Evolutionary conservation across 2,113 vertebrate species (phyloP), one percentile per base, ranked within the genome.

Genomic region (Glaucomys volans): DNA sequence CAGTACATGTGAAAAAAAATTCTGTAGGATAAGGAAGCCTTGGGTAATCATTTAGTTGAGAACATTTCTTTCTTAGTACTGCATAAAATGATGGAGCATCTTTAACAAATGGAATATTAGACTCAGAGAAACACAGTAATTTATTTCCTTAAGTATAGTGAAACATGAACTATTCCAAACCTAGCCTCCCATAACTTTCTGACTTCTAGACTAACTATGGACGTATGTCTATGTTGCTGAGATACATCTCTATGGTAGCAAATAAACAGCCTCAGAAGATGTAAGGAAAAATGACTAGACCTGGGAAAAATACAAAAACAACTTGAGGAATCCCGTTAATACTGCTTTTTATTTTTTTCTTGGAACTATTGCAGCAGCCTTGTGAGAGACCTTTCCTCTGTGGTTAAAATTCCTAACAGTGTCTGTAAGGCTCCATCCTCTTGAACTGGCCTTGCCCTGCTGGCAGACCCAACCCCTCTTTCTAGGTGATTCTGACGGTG

Each of bases 111-210:
- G 35, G 18, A 44, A 90, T 62, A 62, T 76, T 32, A 71, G 30
- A 83, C 32, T 74, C 62, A 95, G 80, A 37, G 22, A 76, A 72
- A 59, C 90, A 26, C 2, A 81, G 30, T 72, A 86, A 87, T 71
- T 90, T 84, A 85, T 92, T 96, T 42, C 54, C 59, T 96, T 32
- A 76, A 66, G 67, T 76, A 69, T 22, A 72, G n/a, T 92, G 32
- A 94, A 74, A 88, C 40, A 92, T 44, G 42, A 91, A 30, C 40
- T 80, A 28, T 47, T 69, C 47, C 84, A 92, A 94, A 92, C 13
- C 28, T 3, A 40, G 28, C 35, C n/a, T 93, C 79, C n/a, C 4
- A 28, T 64, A 95, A 72, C 40, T 75, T 87, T 22, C 66, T 93
- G 50, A 82, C 42, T 93, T 90, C 71, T 37, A 64, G 28, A n/a